Percentiles rank a stretch among this genome's conserved stretches.
phyloP scores from a whole-genome alignment of 2,888 invertebrate genomes.

The Drosophila quinaria region DNA sequence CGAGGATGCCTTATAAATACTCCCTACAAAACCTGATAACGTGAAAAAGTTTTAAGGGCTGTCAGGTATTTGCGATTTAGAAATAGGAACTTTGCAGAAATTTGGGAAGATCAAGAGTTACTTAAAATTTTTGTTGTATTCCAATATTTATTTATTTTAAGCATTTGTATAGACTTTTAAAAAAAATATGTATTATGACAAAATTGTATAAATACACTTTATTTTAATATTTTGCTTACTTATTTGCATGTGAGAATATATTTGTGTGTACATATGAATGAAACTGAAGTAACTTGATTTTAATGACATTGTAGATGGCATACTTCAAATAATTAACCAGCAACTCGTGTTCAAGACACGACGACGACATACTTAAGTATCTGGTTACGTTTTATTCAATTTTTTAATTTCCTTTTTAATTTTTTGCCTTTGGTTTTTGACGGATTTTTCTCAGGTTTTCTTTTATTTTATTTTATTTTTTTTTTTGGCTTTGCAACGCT shows the following conservation, averaged over 20 bases:
- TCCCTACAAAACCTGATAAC: too few relatives aligned
- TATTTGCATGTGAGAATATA: background rate
- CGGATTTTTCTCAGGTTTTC: constrained; percentile 36
- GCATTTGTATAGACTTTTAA: too few relatives aligned
- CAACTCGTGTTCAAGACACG: constrained; percentile 33
- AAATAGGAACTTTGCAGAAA: too few relatives aligned
- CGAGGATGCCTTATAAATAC: background rate
- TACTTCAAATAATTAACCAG: constrained; percentile 22
- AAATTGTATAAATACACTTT: too few relatives aligned
- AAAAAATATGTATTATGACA: too few relatives aligned
- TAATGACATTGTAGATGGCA: constrained; percentile 15
- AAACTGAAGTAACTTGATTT: background rate
- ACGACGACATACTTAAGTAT: constrained; percentile 57
- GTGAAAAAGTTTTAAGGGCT: too few relatives aligned
- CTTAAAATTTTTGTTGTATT: too few relatives aligned
- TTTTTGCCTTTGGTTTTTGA: constrained; percentile 43
- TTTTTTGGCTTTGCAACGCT: constrained; percentile 18
- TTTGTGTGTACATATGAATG: background rate
- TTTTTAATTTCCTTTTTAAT: constrained; percentile 61
- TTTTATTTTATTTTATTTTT: constrained; percentile 20
- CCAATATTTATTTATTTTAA: too few relatives aligned
- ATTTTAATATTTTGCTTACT: background rate
- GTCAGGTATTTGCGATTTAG: too few relatives aligned
- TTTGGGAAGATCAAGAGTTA: too few relatives aligned
- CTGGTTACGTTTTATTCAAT: constrained; percentile 64